A percentile compares a stretch with the other conserved stretches of the same genome.
These are phyloP conservation scores for Pseudococcus viburni DNA, from an alignment of 2,888 invertebrate genomes.

Conservation along the genomic window DNA sequence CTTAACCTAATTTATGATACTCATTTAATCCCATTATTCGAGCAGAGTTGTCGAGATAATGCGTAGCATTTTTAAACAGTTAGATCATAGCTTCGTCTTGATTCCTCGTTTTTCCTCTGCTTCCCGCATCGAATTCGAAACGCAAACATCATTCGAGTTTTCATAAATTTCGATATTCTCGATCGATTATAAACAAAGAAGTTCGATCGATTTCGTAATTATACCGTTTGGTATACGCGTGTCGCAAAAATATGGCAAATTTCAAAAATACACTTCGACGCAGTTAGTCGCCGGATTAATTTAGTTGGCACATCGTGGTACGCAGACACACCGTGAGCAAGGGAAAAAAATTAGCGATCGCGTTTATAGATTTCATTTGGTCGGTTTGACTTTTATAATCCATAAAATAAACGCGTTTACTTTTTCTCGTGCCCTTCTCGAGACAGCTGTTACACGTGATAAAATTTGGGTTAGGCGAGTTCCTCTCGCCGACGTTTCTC, in stretches of 20 bases:
- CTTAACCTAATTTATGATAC: background rate
- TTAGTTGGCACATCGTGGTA: constrained; percentile 2
- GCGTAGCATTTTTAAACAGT: background rate
- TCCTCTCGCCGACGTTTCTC: background rate
- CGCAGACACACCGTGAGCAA: background rate
- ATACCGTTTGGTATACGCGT: background rate
- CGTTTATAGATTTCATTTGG: constrained; percentile 21
- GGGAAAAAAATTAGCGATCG: background rate
- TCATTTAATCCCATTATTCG: constrained; percentile 11
- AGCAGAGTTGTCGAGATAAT: background rate
- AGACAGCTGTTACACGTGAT: constrained; percentile 11
- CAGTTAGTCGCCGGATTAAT: background rate
- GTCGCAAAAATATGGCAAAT: constrained; percentile 13
- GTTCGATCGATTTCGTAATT: background rate
- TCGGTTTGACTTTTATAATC: background rate
- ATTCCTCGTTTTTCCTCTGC: background rate
- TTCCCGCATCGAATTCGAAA: background rate
- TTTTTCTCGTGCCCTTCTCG: background rate
- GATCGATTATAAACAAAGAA: background rate
- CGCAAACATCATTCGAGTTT: background rate
- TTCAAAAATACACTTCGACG: background rate
- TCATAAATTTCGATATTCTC: background rate
- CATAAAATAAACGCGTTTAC: background rate
- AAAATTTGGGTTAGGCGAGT: constrained; percentile 10
- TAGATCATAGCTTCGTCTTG: background rate